These are phyloP conservation scores for Drosophila longiperda DNA, from an alignment of 2,888 invertebrate species.

Conservation along the genomic window DNA sequence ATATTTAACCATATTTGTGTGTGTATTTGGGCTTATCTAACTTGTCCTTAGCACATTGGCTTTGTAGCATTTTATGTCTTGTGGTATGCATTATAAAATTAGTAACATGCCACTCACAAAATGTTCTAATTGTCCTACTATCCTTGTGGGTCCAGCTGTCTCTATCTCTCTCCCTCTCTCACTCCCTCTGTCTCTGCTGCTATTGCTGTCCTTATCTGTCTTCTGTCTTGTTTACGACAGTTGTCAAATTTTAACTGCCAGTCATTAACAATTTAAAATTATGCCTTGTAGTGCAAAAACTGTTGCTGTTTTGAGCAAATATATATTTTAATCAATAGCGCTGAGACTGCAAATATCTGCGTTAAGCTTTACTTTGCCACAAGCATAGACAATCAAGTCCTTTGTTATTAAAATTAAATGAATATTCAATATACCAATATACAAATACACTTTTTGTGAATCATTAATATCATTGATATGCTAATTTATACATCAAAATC, in stretches of 20 bases:
- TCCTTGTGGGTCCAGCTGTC: not conserved
- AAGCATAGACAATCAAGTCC: too few relatives aligned
- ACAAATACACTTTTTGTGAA: not conserved
- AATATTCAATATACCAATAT: not conserved
- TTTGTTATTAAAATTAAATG: not conserved
- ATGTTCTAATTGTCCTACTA: conserved; percentile 33
- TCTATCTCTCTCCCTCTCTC: too few relatives aligned
- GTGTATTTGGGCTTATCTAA: conserved; percentile 10
- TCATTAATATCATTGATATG: not conserved
- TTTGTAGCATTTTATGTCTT: conserved; percentile 66
- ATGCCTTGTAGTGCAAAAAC: conserved; percentile 6
- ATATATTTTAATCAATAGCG: conserved; percentile 56
- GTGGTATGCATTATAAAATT: conserved; percentile 70
- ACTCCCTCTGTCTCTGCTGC: not conserved
- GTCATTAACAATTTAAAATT: conserved; percentile 47
- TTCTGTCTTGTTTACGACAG: conserved; percentile 42
- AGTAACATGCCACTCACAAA: conserved; percentile 46
- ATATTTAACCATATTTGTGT: not conserved
- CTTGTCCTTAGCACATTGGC: conserved; percentile 50
- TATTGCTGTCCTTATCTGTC: conserved; percentile 7
- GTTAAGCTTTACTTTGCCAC: not conserved
- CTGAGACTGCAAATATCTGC: conserved; percentile 28
- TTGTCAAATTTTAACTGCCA: conserved; percentile 44
- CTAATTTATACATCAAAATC: not conserved
- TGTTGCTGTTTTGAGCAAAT: conserved; percentile 27